Evolutionary conservation across 2,113 vertebrate species (phyloP).

Genomic region (Amphilophus citrinellus): DNA sequence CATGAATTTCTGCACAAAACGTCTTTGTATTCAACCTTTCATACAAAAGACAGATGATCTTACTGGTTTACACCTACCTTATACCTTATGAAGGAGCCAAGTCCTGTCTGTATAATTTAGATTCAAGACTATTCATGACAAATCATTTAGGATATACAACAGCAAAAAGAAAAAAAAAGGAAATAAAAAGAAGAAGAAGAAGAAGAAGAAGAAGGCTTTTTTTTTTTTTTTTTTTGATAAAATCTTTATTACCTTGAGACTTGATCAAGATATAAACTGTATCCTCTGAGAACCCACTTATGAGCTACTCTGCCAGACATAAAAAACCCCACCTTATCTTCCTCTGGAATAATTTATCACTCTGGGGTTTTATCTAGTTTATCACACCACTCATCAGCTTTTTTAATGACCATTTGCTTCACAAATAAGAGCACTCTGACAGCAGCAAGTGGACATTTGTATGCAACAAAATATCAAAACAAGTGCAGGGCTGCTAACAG

Average conservation of each 20-base stretch:
- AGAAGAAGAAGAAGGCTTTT: neutral
- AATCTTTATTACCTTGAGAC: neutral
- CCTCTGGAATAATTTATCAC: slow-evolving; percentile 49
- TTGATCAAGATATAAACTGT: neutral
- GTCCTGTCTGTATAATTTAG: neutral
- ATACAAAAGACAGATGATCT: too few species aligned
- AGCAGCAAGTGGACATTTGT: slow-evolving; percentile 7
- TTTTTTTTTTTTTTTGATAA: neutral
- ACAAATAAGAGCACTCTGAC: slow-evolving; percentile 44
- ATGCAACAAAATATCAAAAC: slow-evolving; percentile 25
- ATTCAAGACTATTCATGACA: too few species aligned
- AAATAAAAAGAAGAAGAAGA: too few species aligned
- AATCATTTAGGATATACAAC: neutral
- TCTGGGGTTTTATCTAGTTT: slow-evolving; percentile 45
- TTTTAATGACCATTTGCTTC: slow-evolving; percentile 43
- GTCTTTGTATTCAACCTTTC: too few species aligned
- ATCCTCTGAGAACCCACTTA: neutral
- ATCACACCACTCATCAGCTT: slow-evolving; percentile 43
- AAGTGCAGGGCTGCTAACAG: slow-evolving; percentile 1
- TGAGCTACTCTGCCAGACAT: neutral
- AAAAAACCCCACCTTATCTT: neutral
- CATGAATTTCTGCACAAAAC: too few species aligned
- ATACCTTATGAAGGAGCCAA: too few species aligned
- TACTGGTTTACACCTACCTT: too few species aligned
- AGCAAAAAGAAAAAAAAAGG: too few species aligned